Evolutionary conservation across 2,888 invertebrate species (phyloP), one percentile per base, ranked within the genome.

Genomic region (Orthosia cruda): DNA sequence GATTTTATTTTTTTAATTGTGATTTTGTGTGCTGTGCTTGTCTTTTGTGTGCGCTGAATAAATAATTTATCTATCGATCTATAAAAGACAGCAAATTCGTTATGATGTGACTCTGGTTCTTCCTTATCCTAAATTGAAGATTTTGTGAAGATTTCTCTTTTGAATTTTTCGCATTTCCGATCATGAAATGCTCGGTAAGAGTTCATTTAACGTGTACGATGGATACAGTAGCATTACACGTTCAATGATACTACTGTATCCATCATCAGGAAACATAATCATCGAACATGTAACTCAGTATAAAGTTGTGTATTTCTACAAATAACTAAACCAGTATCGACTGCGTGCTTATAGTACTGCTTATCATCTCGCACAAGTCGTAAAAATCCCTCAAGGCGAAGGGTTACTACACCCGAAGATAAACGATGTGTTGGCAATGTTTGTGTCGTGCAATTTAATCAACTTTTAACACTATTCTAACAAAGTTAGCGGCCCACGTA

Each of bases 291-390:
- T 40, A 50, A 26, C 4, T 52, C 3, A n/a, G 4, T 47, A 32
- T 16, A 26, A 13, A 52, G 11, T 59, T 63, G 15, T 47, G 16
- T 52, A 26, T 57, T 16, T 55, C 49, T 2, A 75, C 40, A 65
- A 80, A 66, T 69, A 77, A 61, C 54, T 18, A 26, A 65, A 68
- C 61, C 18, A 57, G 16, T 18, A 72, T 55, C 62, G 23, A 47
- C 58, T 59, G 32, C 59, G 23, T 3, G 5, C 61, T 61, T 45
- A 45, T 20, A 20, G 61, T 20, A 49, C 66, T 58, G 83, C 71
- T 83, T 83, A 83, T 83, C 80, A 71, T 71, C 57, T 57, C 49
- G 13, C 54, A 18, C 68, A 80, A 80, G 70, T 81, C 71, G 71
- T 84, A 65, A 71, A 80, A 83, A 58, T 71, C 20, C 26, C 66